A percentile compares a stretch with the other conserved stretches of the same genome.
These are phyloP conservation scores for Callitettix versicolor DNA, from an alignment of 1,140 invertebrate genomes.

Conservation along the genomic window DNA sequence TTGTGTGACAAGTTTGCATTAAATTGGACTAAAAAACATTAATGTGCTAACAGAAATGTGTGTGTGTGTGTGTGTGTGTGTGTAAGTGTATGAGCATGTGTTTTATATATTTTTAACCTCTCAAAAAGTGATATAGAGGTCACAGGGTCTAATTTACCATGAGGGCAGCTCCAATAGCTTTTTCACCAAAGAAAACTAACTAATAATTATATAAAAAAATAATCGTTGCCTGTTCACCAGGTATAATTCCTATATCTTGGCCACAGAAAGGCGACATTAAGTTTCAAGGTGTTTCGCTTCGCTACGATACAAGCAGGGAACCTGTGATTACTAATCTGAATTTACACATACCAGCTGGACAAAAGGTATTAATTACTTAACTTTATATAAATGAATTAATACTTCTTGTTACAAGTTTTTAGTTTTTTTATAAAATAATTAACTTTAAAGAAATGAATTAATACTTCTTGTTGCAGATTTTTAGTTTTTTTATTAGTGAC, in stretches of 20 bases:
- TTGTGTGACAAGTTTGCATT: too few species aligned
- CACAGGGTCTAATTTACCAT: too few species aligned
- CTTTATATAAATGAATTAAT: background rate
- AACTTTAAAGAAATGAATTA: background rate
- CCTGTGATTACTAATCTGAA: slow-evolving; percentile 52
- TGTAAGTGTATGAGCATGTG: too few species aligned
- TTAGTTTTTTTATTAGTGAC: slow-evolving; percentile 28
- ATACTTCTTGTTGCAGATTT: slow-evolving; percentile 1
- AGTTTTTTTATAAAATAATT: slow-evolving; percentile 28
- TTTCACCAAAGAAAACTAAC: too few species aligned
- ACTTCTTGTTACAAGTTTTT: slow-evolving; percentile 2
- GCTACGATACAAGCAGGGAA: slow-evolving; percentile 46
- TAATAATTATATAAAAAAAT: too few species aligned
- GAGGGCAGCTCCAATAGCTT: too few species aligned
- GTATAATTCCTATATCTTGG: slow-evolving; percentile 46
- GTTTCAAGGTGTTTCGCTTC: slow-evolving; percentile 55
- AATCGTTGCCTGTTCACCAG: slow-evolving; percentile 19
- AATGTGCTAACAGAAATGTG: too few species aligned
- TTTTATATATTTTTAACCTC: too few species aligned
- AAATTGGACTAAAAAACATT: too few species aligned
- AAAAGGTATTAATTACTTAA: slow-evolving; percentile 43
- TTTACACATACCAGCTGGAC: slow-evolving; percentile 48
- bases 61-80: too few species aligned
- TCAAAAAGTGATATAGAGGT: too few species aligned
- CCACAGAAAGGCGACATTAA: slow-evolving; percentile 55